Base-by-base conservation (phyloP, 1,140 invertebrate species). In the Musca vetustissima region DNA sequence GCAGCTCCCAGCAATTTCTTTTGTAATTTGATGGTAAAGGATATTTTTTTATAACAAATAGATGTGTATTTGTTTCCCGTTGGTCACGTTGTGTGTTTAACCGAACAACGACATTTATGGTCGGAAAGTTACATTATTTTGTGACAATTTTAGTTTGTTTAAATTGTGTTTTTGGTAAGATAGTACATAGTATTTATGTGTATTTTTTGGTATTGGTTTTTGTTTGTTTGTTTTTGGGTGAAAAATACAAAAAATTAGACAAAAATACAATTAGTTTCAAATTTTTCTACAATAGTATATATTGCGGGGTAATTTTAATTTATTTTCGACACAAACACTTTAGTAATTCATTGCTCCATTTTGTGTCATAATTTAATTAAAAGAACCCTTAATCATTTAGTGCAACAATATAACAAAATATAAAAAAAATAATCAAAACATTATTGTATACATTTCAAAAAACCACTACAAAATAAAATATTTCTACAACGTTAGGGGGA, bases 1-100 rank as follows among this genome's bases (percentile, higher is more conserved):
- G 97, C 90, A 80, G 88, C 90, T 77, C 94, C 94, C 81, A 97
- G 92, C 78, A 97, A 87, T 78, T 90, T 92, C 96, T 98, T 73
- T 71, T 68, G 69, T 50, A 7, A 61, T 43, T 25, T 66, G 48
- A n/a, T 28, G 36, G 36, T 43, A 43, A 43, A 43, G 36, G 36
- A 43, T 11, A 43, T 43, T 8, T 43, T 43, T 43, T 43, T 43
- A n/a, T 43, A 43, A 43, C 36, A 43, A 43, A 43, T 43, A 43
- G 11, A 11, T 43, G 36, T 43, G 13, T 8, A 43, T 43, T 9
- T 43, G 36, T 1, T 4, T 43, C 36, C 36, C 36, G 36, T 6
- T 43, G 36, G 36, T 43, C 36, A 43, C 36, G 13, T 43, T 43
- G 36, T 43, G 36, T 43, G 28, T 28, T 28, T 28, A 8, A 28